phyloP scores from a whole-genome alignment of 1,140 invertebrate genomes.

The Macrobrachium nipponense region DNA sequence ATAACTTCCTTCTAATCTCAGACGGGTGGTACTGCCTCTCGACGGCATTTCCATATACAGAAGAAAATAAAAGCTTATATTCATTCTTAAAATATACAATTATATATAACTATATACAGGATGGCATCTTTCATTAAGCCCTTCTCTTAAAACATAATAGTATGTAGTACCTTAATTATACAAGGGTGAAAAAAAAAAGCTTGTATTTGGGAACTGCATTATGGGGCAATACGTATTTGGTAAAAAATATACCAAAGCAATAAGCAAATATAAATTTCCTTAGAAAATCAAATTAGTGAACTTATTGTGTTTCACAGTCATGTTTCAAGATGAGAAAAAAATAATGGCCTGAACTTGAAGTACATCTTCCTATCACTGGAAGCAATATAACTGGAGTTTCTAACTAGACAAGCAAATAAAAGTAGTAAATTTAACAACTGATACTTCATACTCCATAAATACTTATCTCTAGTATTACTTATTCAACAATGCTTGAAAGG shows the following conservation, averaged over 20 bases:
- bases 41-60: too few species aligned
- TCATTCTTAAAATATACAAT: too few species aligned
- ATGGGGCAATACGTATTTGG: slow-evolving; percentile 51
- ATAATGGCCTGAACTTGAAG: slow-evolving; percentile 22
- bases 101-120: too few species aligned
- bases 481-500: too few species aligned
- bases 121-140: too few species aligned
- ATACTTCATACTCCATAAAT: not conserved
- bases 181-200: slow-evolving; percentile 46
- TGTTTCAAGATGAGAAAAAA: slow-evolving; percentile 46
- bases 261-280: slow-evolving; percentile 47
- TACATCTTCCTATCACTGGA: slow-evolving; percentile 54
- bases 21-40: too few species aligned
- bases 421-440: slow-evolving; percentile 30
- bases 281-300: slow-evolving; percentile 29
- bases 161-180: slow-evolving; percentile 28
- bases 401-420: slow-evolving; percentile 15
- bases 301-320: slow-evolving; percentile 54
- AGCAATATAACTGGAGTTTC: slow-evolving; percentile 15
- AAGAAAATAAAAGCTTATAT: too few species aligned
- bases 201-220: slow-evolving; percentile 49
- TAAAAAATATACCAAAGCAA: slow-evolving; percentile 52
- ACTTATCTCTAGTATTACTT: too few species aligned
- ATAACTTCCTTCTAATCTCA: too few species aligned
- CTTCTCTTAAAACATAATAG: slow-evolving; percentile 29